Evolutionary conservation across 1,140 invertebrate genomes (phyloP), one percentile per base, ranked within the genome.

Genomic region (Drosophila setifemur): DNA sequence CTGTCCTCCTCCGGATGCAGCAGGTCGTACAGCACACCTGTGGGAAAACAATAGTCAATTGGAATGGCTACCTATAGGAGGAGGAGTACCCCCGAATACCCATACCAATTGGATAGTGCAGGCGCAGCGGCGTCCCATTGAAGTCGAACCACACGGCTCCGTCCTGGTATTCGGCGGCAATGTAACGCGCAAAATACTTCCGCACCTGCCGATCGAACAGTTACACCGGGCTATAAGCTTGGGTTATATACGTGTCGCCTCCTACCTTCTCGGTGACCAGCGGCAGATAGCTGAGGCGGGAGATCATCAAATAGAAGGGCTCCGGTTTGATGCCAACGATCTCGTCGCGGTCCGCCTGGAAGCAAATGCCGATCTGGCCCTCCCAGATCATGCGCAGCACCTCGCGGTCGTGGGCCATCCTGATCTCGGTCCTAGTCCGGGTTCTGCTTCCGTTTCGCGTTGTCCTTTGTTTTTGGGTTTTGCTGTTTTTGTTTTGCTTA

Each of bases 41-140:
- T 8, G 5, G 8, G 9, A 35, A 14, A 11, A 33, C 3, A 23
- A 5, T 2, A 5, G 21, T 2, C 2, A 23, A 5, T 2, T 23
- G 21, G 5, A 5, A 3, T 2, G 21, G 21, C 21, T 2, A 23
- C 2, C 21, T 2, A 5, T 5, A 2, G 21, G 5, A 23, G 21
- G 21, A 2, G 2, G 21, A 5, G 21, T n/a, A 11, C n/a, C 4
- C 4, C 12, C 4, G 12, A 14, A 35, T 1, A n/a, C 26, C 42
- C 53, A 43, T n/a, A n/a, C 98, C 98, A 76, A 99, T 97, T 11
- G 98, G 98, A 92, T 97, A 97, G 90, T 99, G 97, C 95, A 97
- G 98, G 91, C 98, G 98, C 11, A 99, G 91, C 7, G 98, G 96
- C 57, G 94, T 94, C 12, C 97, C 97, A 92, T 98, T 97, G 88